A percentile compares a stretch with the other conserved stretches of the same genome.
These are phyloP conservation scores for Cephalotes varians DNA, from an alignment of 2,888 invertebrate species.

Conservation along the genomic window DNA sequence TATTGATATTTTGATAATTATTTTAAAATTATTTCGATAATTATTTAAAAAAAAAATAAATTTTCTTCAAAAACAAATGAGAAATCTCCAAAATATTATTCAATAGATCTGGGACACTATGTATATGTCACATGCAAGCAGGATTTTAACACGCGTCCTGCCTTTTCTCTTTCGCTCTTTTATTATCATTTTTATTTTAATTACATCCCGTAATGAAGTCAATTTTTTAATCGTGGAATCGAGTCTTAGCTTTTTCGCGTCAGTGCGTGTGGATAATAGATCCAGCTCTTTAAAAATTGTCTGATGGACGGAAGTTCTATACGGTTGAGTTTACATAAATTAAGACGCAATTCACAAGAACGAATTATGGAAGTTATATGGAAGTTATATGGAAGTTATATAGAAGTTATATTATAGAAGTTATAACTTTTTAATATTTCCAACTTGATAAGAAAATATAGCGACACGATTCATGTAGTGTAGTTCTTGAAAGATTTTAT, in stretches of 20 bases:
- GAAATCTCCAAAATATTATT: not conserved
- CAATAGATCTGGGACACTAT: conserved; percentile 35
- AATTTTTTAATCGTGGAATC: conserved; percentile 60
- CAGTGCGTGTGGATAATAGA: not conserved
- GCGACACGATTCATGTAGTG: not conserved
- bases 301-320: not conserved
- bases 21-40: not conserved
- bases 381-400: too few relatives aligned
- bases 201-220: conserved; percentile 74
- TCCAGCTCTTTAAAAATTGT: conserved; percentile 23
- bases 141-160: conserved; percentile 39
- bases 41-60: not conserved
- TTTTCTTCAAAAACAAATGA: not conserved
- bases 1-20: not conserved
- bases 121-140: conserved; percentile 16
- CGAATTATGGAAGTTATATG: not conserved
- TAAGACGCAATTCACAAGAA: not conserved
- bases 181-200: conserved; percentile 79
- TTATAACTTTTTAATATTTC: not conserved
- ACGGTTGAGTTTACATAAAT: conserved; percentile 11
- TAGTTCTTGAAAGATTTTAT: not conserved
- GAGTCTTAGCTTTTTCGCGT: not conserved
- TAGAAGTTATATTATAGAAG: too few relatives aligned
- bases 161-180: conserved; percentile 37
- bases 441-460: not conserved